Base-by-base conservation (phyloP, 1,140 invertebrate genomes). In the Psix sp. region DNA sequence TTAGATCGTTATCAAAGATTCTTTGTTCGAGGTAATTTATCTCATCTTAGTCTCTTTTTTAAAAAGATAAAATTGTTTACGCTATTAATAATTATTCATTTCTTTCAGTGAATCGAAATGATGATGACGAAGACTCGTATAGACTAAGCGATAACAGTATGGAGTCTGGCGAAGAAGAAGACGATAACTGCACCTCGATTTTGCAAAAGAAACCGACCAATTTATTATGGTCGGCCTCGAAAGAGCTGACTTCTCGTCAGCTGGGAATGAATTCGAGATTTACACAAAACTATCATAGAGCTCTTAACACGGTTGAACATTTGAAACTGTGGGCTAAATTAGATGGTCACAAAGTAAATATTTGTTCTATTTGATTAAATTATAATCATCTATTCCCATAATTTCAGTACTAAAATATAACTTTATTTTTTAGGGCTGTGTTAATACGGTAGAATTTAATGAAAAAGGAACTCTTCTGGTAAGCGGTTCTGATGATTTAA, bases 391-490 rank as follows among this genome's bases (percentile, higher is more conserved):
- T 7, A 38, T 16, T 45, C 20, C 21, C 35, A 20, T 10, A 33
- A 26, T 35, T 57, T 52, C 36, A 45, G 7, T 11, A 16, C 10
- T 52, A 14, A 38, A 26, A 43, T 35, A 48, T 52, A n/a, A 29
- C 21, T 31, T 24, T 59, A 46, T 11, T 49, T 80, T 76, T 16
- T 13, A 86, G 77, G 96, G 96, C 33, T 98, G 96, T 89, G 96
- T 98, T 6, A 98, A 98, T 89, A 92, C 94, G 36, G 89, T 98
- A 29, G 93, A 95, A 87, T 98, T 98, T 84, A 96, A 96, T 87
- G 89, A 90, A 42, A 87, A 90, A 81, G 94, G 94, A 26, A 91
- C 91, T 36, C 86, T 93, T 36, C 83, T 98, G 42, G 94, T 92
- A 0, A 96, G 94, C 82, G 95, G 94, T 3, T 98, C 96, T 0